phyloP scores from a whole-genome alignment of 2,888 invertebrate genomes.

The Eilema griseolum region DNA sequence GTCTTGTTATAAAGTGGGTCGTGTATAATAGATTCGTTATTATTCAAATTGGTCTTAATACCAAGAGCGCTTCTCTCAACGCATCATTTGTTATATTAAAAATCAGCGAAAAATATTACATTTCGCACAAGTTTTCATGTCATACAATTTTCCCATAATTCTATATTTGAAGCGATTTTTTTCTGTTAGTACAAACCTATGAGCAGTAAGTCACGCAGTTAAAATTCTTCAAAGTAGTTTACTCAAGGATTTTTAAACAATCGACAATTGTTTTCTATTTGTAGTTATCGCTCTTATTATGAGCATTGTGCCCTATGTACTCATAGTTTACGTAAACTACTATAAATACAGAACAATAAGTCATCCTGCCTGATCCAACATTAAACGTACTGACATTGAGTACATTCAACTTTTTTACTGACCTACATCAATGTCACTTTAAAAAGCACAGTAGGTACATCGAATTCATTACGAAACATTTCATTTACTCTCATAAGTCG shows the following conservation, averaged over 20 bases:
- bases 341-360: no score
- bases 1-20: conserved; percentile 42
- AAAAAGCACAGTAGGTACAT: no score
- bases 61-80: conserved; percentile 27
- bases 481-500: no score
- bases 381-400: no score
- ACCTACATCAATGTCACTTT: no score
- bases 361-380: no score
- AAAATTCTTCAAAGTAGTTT: neutral
- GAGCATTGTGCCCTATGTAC: neutral
- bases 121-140: neutral
- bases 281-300: neutral
- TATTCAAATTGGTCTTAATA: conserved; percentile 65
- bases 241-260: conserved; percentile 18
- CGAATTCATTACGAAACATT: no score
- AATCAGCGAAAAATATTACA: neutral
- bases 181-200: neutral
- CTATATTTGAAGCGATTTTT: neutral
- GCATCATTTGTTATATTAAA: conserved; percentile 29
- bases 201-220: neutral
- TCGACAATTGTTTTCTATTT: neutral
- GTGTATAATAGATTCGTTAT: conserved; percentile 57
- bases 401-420: no score
- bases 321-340: no score
- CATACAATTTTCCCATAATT: neutral